These are phyloP conservation scores for Himalopsyche japonica DNA, from an alignment of 2,888 invertebrate species.

Conservation along the genomic window DNA sequence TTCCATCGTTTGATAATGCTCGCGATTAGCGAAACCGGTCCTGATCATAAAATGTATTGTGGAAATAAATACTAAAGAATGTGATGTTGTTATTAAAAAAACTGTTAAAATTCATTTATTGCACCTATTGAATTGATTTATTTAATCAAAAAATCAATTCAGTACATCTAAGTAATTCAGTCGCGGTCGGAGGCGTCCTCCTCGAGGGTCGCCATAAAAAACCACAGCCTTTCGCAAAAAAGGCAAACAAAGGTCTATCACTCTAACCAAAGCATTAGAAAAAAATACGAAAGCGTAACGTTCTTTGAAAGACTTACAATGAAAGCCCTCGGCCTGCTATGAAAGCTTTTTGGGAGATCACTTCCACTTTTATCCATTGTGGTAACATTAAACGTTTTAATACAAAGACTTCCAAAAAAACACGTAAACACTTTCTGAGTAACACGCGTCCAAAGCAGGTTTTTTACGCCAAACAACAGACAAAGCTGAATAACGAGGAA, in stretches of 20 bases:
- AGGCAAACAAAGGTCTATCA: constrained; percentile 31
- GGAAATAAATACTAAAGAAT: too few species aligned
- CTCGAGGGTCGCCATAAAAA: constrained; percentile 15
- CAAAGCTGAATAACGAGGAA: neutral
- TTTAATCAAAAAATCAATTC: neutral
- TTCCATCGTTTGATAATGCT: too few species aligned
- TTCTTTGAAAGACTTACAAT: constrained; percentile 23
- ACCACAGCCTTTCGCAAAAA: neutral
- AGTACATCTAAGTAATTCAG: constrained; percentile 10
- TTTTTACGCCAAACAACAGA: neutral
- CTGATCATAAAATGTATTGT: too few species aligned
- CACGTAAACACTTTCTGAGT: constrained; percentile 36
- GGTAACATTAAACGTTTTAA: constrained; percentile 39
- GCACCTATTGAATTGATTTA: too few species aligned
- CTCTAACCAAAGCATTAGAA: constrained; percentile 17
- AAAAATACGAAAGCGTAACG: constrained; percentile 23
- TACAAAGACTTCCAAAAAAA: constrained; percentile 34
- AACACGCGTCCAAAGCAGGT: neutral
- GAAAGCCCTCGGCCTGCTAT: constrained; percentile 18
- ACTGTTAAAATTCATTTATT: too few species aligned
- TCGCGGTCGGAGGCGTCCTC: constrained; percentile 11
- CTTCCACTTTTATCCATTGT: constrained; percentile 35
- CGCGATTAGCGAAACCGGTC: too few species aligned
- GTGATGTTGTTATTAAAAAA: too few species aligned
- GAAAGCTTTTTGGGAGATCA: constrained; percentile 38